phyloP scores from a whole-genome alignment of 2,113 vertebrate species.

The Heptranchias perlo region DNA sequence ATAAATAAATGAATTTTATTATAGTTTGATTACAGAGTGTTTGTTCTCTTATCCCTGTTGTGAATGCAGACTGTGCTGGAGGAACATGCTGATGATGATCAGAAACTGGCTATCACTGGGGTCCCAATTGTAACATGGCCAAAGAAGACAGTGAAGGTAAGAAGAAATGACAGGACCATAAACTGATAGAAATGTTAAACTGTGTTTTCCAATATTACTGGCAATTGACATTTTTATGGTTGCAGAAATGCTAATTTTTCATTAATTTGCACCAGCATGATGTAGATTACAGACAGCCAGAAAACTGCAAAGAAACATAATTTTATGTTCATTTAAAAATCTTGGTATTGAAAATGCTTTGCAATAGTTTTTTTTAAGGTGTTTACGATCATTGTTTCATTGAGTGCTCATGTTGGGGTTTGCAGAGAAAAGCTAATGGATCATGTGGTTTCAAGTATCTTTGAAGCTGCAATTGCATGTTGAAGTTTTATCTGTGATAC shows the following conservation, averaged over 20 bases:
- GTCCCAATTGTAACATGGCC: slow-evolving; percentile 86
- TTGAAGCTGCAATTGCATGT: neutral
- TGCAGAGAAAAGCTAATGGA: neutral
- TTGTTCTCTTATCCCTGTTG: slow-evolving; percentile 38
- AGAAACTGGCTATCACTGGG: slow-evolving; percentile 79
- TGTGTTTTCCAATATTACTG: neutral
- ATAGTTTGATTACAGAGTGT: neutral
- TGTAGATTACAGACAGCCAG: neutral
- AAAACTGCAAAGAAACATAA: neutral
- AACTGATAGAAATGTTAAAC: neutral
- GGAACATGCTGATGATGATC: slow-evolving; percentile 85
- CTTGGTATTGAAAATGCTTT: neutral
- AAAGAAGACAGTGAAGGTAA: slow-evolving; percentile 84
- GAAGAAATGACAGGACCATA: neutral
- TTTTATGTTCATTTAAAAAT: neutral
- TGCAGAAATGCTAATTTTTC: neutral
- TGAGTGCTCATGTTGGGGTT: neutral
- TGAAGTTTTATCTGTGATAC: neutral
- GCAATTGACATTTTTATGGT: neutral
- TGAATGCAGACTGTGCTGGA: slow-evolving; percentile 76
- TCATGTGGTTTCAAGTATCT: neutral
- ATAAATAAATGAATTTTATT: neutral
- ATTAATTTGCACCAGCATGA: neutral
- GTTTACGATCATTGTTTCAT: neutral
- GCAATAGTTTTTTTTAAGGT: neutral